Percentiles rank a stretch among this genome's conserved stretches.
Evolutionary conservation across 2,797 vertebrate species (phyloP).

Genomic region (Coregonus suidteri): DNA sequence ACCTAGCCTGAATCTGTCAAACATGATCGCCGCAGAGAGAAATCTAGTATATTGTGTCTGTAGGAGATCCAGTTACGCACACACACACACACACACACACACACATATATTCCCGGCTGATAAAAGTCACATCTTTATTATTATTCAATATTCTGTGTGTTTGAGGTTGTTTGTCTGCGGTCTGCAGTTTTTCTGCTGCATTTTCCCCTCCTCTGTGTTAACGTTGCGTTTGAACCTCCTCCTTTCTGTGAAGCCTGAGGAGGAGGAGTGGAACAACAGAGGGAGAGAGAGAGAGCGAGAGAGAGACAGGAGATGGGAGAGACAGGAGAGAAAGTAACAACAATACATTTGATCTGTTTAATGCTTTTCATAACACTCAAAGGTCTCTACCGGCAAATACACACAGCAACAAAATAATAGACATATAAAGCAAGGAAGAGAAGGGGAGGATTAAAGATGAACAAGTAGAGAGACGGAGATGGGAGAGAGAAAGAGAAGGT

Average conservation of each 20-base stretch:
- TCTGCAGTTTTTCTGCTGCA: background rate
- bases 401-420: background rate
- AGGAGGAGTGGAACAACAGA: background rate
- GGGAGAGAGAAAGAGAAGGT: too few relatives aligned
- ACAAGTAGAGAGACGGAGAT: conserved; percentile 6
- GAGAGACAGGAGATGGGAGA: background rate
- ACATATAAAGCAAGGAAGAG: background rate
- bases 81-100: conserved; percentile 14
- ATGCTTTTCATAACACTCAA: background rate
- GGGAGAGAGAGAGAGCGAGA: background rate
- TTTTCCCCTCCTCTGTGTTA: background rate
- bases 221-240: conserved; percentile 5
- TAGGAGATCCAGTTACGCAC: background rate
- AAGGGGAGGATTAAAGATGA: background rate
- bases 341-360: background rate
- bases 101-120: background rate
- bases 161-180: background rate
- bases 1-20: conserved; percentile 13
- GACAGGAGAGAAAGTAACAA: background rate
- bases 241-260: background rate
- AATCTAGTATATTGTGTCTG: background rate
- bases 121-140: too few relatives aligned
- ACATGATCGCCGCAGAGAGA: background rate
- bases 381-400: background rate
- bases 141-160: conserved; percentile 1